Evolutionary conservation across 37 sponge, comb jelly and placozoan species (phyloP).

Genomic region (Halichondria panicea): DNA sequence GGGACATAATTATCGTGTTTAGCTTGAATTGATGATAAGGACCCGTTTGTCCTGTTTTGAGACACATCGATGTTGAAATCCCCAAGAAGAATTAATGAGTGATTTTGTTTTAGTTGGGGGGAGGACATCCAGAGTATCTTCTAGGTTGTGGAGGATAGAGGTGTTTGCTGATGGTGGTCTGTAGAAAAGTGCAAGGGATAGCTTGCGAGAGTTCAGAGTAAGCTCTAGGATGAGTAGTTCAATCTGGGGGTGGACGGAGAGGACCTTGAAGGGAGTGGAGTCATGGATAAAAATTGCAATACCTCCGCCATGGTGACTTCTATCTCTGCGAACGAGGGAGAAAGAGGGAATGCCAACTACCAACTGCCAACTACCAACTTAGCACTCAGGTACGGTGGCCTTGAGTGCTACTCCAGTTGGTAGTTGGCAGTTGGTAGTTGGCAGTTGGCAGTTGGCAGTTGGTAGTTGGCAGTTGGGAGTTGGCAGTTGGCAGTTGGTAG

Average conservation of each 20-base stretch:
- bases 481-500: too few relatives aligned
- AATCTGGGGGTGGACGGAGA: not conserved
- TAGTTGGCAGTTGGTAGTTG: too few relatives aligned
- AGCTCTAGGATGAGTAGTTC: not conserved
- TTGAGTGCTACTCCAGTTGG: too few relatives aligned
- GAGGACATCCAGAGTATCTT: not conserved
- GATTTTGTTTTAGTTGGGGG: not conserved
- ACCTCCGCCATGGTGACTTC: not conserved
- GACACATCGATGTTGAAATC: not conserved
- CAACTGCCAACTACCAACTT: too few relatives aligned
- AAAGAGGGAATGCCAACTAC: too few relatives aligned
- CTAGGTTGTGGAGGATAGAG: not conserved
- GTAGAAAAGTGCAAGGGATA: not conserved
- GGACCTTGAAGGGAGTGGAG: not conserved
- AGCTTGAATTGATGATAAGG: too few relatives aligned
- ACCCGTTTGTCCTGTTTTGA: not conserved
- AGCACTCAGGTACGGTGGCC: too few relatives aligned
- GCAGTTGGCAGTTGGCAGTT: too few relatives aligned
- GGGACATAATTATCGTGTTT: too few relatives aligned
- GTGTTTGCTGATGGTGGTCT: not conserved
- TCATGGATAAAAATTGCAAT: not conserved
- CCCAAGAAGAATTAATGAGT: not conserved
- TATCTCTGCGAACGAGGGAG: not conserved
- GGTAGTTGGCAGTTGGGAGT: too few relatives aligned
- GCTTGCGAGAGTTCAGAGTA: not conserved